Evolutionary conservation across 1,140 invertebrate species (phyloP).

Genomic region (Drepana arcuata): DNA sequence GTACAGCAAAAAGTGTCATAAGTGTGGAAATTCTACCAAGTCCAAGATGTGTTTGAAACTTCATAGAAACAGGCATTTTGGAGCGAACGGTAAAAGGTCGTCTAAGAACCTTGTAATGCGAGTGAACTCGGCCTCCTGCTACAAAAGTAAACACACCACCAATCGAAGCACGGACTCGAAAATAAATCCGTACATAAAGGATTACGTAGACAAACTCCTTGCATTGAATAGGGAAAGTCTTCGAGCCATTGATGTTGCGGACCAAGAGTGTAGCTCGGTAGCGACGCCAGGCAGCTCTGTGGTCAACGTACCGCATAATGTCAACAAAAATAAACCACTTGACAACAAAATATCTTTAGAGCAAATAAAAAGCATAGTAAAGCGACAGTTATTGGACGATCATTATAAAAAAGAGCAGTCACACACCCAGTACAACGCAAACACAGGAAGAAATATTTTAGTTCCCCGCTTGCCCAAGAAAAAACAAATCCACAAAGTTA

Average conservation of each 20-base stretch:
- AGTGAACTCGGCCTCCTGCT: not conserved
- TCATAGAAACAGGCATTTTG: no score
- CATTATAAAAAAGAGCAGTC: constrained; percentile 8
- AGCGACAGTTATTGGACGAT: constrained; percentile 38
- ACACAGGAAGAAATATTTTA: no score
- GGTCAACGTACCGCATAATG: constrained; percentile 52
- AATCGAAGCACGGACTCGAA: no score
- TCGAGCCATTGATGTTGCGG: constrained; percentile 63
- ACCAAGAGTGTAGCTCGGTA: constrained; percentile 67
- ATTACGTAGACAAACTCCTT: constrained; percentile 68
- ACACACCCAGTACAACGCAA: no score
- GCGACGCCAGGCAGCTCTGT: constrained; percentile 70
- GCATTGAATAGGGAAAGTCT: constrained; percentile 64
- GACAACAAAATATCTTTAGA: constrained; percentile 48
- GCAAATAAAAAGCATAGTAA: constrained; percentile 47
- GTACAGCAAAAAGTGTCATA: no score
- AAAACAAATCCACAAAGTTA: constrained; percentile 50
- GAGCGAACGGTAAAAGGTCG: not conserved
- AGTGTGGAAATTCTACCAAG: no score
- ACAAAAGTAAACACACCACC: not conserved
- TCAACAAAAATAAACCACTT: constrained; percentile 15
- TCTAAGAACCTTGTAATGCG: constrained; percentile 2
- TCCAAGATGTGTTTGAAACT: no score
- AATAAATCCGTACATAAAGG: constrained; percentile 51
- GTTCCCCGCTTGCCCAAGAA: constrained; percentile 10